Evolutionary conservation across 2,797 vertebrate genomes (phyloP).

Genomic region (Anolis apletophallus): DNA sequence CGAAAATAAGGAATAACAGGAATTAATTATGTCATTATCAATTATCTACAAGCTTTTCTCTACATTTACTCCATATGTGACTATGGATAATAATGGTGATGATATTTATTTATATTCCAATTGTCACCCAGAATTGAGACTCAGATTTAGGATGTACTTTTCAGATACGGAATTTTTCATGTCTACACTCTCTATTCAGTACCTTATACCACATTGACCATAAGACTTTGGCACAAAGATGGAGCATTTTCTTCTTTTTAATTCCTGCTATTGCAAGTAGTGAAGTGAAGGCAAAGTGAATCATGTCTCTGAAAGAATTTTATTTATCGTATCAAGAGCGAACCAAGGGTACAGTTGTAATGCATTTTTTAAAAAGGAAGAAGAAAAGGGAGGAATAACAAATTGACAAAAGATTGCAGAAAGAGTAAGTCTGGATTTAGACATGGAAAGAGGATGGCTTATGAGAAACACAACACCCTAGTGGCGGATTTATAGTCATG

Average conservation of each 20-base stretch:
- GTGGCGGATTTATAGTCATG: too few relatives aligned
- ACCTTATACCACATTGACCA: not conserved
- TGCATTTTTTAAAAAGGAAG: not conserved
- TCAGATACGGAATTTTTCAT: not conserved
- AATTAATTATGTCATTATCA: not conserved
- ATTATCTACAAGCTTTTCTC: not conserved
- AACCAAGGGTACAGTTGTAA: too few relatives aligned
- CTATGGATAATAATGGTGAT: too few relatives aligned
- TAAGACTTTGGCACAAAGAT: not conserved
- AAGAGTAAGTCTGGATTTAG: too few relatives aligned
- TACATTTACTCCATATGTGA: not conserved
- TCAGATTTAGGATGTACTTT: too few relatives aligned
- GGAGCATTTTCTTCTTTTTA: not conserved
- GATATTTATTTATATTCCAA: too few relatives aligned
- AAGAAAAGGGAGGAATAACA: not conserved
- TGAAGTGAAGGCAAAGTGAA: not conserved
- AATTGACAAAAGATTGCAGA: not conserved
- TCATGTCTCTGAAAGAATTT: not conserved
- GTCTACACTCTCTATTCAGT: not conserved
- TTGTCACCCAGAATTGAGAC: too few relatives aligned
- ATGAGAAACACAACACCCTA: too few relatives aligned
- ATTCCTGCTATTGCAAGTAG: not conserved
- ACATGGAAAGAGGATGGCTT: too few relatives aligned
- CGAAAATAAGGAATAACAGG: not conserved
- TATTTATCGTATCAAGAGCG: too few relatives aligned